Evolutionary conservation across 2,797 vertebrate species (phyloP), one percentile per base, ranked within the genome.

Genomic region (Hemibagrus guttatus): DNA sequence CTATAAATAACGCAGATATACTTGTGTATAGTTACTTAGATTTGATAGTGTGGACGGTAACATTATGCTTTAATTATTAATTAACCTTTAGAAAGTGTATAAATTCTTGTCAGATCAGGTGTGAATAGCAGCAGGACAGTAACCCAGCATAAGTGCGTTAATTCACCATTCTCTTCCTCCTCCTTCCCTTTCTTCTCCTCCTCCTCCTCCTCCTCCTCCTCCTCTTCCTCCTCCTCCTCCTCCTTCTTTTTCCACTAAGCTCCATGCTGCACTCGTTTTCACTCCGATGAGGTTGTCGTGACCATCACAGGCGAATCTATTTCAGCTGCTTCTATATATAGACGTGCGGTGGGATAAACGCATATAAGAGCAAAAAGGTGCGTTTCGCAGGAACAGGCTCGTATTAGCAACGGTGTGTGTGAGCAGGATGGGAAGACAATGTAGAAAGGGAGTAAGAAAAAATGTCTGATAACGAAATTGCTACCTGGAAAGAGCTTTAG

Each of bases 221-320:
- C 16, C 66, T 35, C 54, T 6, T 84, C 31, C 39, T 74, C 17
- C 69, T 84, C 56, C 26, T 84, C 39, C 83, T 82, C 58, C 81
- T 74, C 79, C 83, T 81, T 74, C 54, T 81, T 68, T 80, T 63
- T 81, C 81, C 79, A 87, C 64, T 88, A 69, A 86, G 86, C 81
- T 71, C 82, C 59, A 83, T 85, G 74, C 72, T 71, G 74, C 64
- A 85, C 81, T 83, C 69, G 78, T 66, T 84, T 61, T 83, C 59
- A 85, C 83, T 87, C 82, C 72, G 63, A 61, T 80, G 76, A 75
- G 71, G 68, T 64, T 84, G 87, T 89, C 86, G 84, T 90, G 90
- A 89, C 84, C 84, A 86, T 81, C 79, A 42, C 81, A 86, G 86
- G 85, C 78, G 56, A 81, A 64, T 87, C 86, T 87, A 90, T 63